phyloP scores from a whole-genome alignment of 2,113 vertebrate species.

The Myotis brandtii region DNA sequence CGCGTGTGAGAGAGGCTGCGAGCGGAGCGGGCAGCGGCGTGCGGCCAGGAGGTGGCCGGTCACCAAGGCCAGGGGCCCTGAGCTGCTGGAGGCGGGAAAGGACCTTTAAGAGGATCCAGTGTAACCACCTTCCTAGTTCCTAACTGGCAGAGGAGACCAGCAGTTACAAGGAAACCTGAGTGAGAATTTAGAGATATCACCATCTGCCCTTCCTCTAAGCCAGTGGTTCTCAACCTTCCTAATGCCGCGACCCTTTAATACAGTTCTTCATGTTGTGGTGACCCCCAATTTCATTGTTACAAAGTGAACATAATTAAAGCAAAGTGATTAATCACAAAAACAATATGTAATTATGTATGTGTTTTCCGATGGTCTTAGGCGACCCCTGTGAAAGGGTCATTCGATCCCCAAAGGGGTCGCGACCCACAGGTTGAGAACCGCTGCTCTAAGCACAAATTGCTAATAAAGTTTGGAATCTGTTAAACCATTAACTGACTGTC shows the following conservation, averaged over 20 bases:
- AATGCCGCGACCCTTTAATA: too few relatives aligned
- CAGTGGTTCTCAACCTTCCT: too few relatives aligned
- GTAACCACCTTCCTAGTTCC: background rate
- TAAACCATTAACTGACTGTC: conserved; percentile 54
- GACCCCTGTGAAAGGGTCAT: too few relatives aligned
- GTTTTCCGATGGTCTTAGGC: too few relatives aligned
- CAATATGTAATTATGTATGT: too few relatives aligned
- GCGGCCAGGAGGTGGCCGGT: fast-evolving
- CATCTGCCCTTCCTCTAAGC: background rate
- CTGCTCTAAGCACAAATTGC: background rate
- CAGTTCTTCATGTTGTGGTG: too few relatives aligned
- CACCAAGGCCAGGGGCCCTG: fast-evolving
- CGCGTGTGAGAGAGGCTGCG: fast-evolving
- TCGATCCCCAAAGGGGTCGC: too few relatives aligned
- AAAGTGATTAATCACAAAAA: too few relatives aligned
- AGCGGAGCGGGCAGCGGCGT: fast-evolving
- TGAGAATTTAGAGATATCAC: background rate
- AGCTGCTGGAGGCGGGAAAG: too few relatives aligned
- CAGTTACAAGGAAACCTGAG: background rate
- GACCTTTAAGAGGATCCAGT: background rate
- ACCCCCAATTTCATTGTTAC: too few relatives aligned
- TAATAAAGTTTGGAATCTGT: conserved; percentile 40
- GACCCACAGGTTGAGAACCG: too few relatives aligned
- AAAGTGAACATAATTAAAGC: too few relatives aligned
- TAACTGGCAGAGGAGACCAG: background rate